Evolutionary conservation across 1,140 invertebrate genomes (phyloP), one percentile per base, ranked within the genome.

Genomic region (Tetragonula clypearis): DNA sequence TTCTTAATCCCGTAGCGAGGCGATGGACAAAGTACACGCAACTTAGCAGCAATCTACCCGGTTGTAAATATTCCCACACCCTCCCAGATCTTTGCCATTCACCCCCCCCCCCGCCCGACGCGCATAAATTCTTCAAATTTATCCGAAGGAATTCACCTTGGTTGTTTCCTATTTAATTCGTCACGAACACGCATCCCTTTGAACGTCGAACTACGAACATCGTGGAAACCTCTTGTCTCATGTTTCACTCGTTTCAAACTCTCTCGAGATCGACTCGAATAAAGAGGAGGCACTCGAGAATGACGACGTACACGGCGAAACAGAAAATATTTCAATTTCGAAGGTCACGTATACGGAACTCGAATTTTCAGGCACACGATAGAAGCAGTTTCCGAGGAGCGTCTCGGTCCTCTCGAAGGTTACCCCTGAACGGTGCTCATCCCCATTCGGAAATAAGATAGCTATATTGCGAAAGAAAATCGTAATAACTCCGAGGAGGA

Each of bases 391-490:
- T 8, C 6, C 8, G 6, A 49, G 6, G 6, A 49, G 6, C 41
- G 9, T 49, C 41, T 49, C 41, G 41, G 41, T 41, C 41, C 41
- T 41, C 41, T 41, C 41, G 55, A 17, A 56, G 15, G 8, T 3
- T 19, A 9, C 15, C 17, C 12, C 23, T 41, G 77, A 71, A 30
- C 62, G 30, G n/a, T 49, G 17, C 9, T 41, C 41, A 56, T 17
- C 62, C n/a, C 4, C 60, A 35, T 26, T 15, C 60, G 41, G 15
- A 30, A 60, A 74, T 41, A 26, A n/a, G 62, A 53, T 84, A 65
- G 65, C 15, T 19, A n/a, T 19, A n/a, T 83, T 26, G 8, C 1
- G n/a, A 11, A 86, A 75, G 81, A 82, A 87, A 87, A 82, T 76
- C 69, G 35, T n/a, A 79, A 82, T 86, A 88, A 87, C 65, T 88